A percentile compares a stretch with the other conserved stretches of the same genome.
Conservation (phyloP, 2,113 vertebrate genomes). For the Bambusicola thoracicus region DNA sequence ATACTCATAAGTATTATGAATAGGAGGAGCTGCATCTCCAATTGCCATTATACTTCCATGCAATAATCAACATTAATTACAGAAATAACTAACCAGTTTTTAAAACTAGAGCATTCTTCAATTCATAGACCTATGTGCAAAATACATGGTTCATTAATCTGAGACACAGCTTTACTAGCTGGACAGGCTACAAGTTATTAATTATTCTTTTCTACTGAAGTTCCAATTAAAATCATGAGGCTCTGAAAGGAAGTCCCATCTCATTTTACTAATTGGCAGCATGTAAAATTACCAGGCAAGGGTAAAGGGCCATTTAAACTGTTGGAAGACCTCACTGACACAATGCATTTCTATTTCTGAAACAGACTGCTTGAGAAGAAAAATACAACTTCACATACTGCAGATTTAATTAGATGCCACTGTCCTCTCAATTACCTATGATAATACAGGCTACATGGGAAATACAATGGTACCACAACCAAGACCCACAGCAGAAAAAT, state of each 20-base stretch:
- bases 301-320: neutral
- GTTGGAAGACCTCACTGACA: neutral
- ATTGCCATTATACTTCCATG: neutral
- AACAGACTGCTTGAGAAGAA: neutral
- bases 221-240: conserved; percentile 37
- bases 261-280: conserved; percentile 35
- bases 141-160: neutral
- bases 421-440: neutral
- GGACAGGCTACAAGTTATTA: conserved; percentile 44
- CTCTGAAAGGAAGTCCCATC: conserved; percentile 23
- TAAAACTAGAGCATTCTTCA: neutral
- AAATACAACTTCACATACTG: neutral
- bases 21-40: neutral
- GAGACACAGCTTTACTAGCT: neutral
- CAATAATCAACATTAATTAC: neutral
- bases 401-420: neutral
- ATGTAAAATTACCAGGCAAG: neutral
- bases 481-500: neutral
- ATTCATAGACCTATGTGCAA: neutral
- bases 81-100: neutral
- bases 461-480: neutral
- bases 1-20: neutral
- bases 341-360: neutral
- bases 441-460: neutral
- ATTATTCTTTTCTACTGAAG: conserved; percentile 31